A percentile compares a stretch with the other conserved stretches of the same genome.
These are phyloP conservation scores for Caenorhabditis briggsae DNA, from an alignment of 1,140 invertebrate genomes.

Conservation along the genomic window DNA sequence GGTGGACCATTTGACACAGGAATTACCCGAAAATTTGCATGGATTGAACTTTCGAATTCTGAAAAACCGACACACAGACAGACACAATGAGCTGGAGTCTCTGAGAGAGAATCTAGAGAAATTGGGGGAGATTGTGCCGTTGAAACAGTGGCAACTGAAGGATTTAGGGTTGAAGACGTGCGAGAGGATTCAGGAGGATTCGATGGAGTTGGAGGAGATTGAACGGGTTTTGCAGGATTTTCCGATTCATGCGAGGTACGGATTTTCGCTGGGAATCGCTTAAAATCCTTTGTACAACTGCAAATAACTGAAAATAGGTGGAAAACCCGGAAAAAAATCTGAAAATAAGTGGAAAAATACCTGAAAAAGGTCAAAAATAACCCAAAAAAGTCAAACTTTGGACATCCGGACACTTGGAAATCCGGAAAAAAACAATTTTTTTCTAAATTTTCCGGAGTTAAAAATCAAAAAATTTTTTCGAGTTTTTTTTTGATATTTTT, in stretches of 20 bases:
- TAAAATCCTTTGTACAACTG: too few species aligned
- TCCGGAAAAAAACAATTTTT: too few species aligned
- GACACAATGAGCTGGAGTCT: constrained; percentile 13
- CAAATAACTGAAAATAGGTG: too few species aligned
- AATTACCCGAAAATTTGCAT: constrained; percentile 3
- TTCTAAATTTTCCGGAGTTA: too few species aligned
- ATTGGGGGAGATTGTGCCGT: constrained; percentile 6
- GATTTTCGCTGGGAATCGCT: neutral
- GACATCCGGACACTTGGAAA: too few species aligned
- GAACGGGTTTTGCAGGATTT: constrained; percentile 1
- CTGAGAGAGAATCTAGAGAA: constrained; percentile 27
- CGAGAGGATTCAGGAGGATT: neutral
- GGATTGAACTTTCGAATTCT: constrained; percentile 40
- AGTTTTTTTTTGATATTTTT: too few species aligned
- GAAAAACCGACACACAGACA: neutral
- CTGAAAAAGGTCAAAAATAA: too few species aligned
- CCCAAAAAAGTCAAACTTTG: too few species aligned
- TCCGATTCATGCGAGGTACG: constrained; percentile 6
- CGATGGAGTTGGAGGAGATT: neutral
- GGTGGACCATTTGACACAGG: neutral
- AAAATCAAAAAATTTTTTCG: too few species aligned
- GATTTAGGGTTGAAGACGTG: constrained; percentile 24
- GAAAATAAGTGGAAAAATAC: too few species aligned
- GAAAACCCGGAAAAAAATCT: too few species aligned
- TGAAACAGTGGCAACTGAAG: constrained; percentile 19